Conservation (phyloP, 2,113 vertebrate species). For the Syngnathus scovelli region DNA sequence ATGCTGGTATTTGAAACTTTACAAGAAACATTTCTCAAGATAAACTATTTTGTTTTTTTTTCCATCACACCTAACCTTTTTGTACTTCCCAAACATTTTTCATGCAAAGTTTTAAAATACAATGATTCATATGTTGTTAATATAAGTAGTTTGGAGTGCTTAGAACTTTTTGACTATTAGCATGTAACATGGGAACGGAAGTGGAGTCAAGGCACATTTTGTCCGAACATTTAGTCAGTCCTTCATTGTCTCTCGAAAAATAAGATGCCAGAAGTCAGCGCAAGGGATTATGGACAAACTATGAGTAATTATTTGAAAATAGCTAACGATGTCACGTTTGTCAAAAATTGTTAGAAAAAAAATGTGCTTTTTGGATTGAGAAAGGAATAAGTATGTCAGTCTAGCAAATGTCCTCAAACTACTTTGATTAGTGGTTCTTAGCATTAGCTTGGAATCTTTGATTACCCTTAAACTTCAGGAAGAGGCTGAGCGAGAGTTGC, state of each 20-base stretch:
- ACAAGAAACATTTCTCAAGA: conserved; percentile 37
- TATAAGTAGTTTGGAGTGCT: not conserved
- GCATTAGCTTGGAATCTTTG: not conserved
- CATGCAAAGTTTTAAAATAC: not conserved
- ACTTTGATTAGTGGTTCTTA: not conserved
- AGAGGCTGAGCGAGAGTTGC: not conserved
- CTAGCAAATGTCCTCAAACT: not conserved
- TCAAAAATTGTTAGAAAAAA: not conserved
- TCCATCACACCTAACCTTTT: conserved; percentile 8
- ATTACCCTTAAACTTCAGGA: not conserved
- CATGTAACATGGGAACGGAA: conserved; percentile 4
- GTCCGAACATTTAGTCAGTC: conserved; percentile 76
- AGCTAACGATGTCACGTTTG: not conserved
- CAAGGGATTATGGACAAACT: conserved; percentile 8
- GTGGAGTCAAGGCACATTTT: conserved; percentile 81
- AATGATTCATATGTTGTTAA: not conserved
- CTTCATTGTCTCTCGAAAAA: conserved; percentile 33
- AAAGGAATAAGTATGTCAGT: too few relatives aligned
- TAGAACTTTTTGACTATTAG: not conserved
- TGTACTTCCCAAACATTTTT: not conserved
- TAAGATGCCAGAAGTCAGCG: conserved; percentile 8
- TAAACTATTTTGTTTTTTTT: conserved; percentile 54
- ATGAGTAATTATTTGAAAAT: not conserved
- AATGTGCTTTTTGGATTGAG: not conserved
- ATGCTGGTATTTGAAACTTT: conserved; percentile 49